Evolutionary conservation across 1,140 invertebrate genomes (phyloP).

Genomic region (Pogonomyrmex californicus): DNA sequence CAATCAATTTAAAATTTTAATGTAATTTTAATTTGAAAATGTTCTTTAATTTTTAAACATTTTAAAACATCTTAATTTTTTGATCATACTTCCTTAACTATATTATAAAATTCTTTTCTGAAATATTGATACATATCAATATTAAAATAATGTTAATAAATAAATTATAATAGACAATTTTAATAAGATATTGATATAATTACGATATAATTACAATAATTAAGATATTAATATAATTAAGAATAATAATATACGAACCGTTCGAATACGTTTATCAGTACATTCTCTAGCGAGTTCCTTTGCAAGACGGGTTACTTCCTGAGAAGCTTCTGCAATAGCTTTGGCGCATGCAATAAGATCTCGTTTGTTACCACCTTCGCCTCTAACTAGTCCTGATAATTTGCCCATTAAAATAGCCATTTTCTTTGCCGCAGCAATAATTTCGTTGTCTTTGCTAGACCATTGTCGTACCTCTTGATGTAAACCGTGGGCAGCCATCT

Average conservation of each 20-base stretch:
- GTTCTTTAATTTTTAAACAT: too few relatives aligned
- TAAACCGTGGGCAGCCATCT: constrained; percentile 99
- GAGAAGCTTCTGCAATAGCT: constrained; percentile 98
- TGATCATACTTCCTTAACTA: too few relatives aligned
- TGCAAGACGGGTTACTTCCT: constrained; percentile 98
- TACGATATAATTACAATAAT: too few relatives aligned
- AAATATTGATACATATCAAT: too few relatives aligned
- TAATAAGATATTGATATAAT: too few relatives aligned
- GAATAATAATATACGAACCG: constrained; percentile 88
- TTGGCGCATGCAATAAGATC: constrained; percentile 99
- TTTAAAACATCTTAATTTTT: too few relatives aligned
- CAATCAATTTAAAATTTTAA: too few relatives aligned
- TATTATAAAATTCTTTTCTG: too few relatives aligned
- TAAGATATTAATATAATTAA: constrained; percentile 24
- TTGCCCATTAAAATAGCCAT: constrained; percentile 99
- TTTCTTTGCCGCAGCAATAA: constrained; percentile 98
- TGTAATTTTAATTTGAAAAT: too few relatives aligned
- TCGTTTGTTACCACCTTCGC: constrained; percentile 97
- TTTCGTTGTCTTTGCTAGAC: constrained; percentile 99
- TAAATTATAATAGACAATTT: too few relatives aligned
- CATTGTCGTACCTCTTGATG: constrained; percentile 99
- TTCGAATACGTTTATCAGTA: constrained; percentile 99
- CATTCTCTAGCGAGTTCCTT: constrained; percentile 99
- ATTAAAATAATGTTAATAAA: too few relatives aligned
- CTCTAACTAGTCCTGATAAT: constrained; percentile 97